phyloP scores from a whole-genome alignment of 2,113 vertebrate genomes.

The Chlorodrepanis virens region DNA sequence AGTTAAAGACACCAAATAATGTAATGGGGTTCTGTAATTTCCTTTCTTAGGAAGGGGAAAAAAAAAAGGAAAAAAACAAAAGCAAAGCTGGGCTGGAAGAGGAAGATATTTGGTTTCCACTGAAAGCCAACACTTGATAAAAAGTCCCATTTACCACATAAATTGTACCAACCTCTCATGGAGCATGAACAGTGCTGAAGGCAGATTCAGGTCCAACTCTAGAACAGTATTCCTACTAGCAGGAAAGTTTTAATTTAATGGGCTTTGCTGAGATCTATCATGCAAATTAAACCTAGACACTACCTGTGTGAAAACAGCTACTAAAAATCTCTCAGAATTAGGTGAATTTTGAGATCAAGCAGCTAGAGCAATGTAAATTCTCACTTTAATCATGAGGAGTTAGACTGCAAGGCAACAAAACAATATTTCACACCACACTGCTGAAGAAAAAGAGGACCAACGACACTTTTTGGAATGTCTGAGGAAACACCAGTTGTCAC shows the following conservation, averaged over 20 bases:
- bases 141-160: neutral
- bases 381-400: neutral
- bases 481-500: neutral
- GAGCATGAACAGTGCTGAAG: neutral
- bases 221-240: neutral
- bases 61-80: conserved; percentile 28
- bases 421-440: neutral
- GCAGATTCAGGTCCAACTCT: neutral
- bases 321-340: neutral
- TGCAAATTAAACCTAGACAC: neutral
- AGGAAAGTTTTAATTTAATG: neutral
- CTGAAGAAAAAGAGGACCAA: neutral
- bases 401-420: neutral
- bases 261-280: neutral
- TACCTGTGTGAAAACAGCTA: neutral
- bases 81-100: neutral
- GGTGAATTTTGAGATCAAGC: neutral
- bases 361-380: neutral
- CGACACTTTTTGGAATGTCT: neutral
- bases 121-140: neutral
- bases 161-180: neutral
- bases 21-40: conserved; percentile 27
- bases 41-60: neutral
- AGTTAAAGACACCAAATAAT: conserved; percentile 20
- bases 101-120: neutral